A percentile compares a stretch with the other conserved stretches of the same genome.
These are phyloP conservation scores for Tiliacea citrago DNA, from an alignment of 2,888 invertebrate species.

Conservation along the genomic window DNA sequence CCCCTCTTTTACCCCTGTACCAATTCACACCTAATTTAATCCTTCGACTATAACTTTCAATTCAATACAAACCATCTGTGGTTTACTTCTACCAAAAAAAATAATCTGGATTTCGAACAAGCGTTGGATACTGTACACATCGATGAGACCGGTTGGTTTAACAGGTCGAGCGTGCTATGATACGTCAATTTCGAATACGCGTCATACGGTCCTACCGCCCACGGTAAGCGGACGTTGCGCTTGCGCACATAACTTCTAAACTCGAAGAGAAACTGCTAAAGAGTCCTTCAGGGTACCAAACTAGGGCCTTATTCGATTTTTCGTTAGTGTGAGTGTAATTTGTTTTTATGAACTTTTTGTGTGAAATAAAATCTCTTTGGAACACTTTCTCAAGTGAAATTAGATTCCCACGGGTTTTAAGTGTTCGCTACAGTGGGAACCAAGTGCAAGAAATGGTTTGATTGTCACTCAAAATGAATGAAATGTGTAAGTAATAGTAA, in stretches of 20 bases:
- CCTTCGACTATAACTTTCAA: constrained; percentile 56
- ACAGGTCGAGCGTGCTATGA: constrained; percentile 74
- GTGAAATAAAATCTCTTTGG: constrained; percentile 69
- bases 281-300: constrained; percentile 76
- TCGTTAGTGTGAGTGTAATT: constrained; percentile 60
- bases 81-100: constrained; percentile 35
- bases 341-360: constrained; percentile 67
- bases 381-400: constrained; percentile 78
- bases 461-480: constrained; percentile 78
- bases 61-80: constrained; percentile 71
- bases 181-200: constrained; percentile 84
- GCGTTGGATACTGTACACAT: constrained; percentile 77
- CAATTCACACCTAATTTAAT: constrained; percentile 69
- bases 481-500: constrained; percentile 85
- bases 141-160: constrained; percentile 67
- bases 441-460: constrained; percentile 71
- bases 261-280: constrained; percentile 75
- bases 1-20: constrained; percentile 66
- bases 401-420: constrained; percentile 75
- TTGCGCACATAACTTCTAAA: constrained; percentile 71
- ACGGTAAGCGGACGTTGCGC: constrained; percentile 86
- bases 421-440: constrained; percentile 69
- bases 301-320: constrained; percentile 65
- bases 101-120: constrained; percentile 63
- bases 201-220: constrained; percentile 88